Conservation (phyloP, 2,888 invertebrate species). For the Kuschelorhynchus macadamiae region DNA sequence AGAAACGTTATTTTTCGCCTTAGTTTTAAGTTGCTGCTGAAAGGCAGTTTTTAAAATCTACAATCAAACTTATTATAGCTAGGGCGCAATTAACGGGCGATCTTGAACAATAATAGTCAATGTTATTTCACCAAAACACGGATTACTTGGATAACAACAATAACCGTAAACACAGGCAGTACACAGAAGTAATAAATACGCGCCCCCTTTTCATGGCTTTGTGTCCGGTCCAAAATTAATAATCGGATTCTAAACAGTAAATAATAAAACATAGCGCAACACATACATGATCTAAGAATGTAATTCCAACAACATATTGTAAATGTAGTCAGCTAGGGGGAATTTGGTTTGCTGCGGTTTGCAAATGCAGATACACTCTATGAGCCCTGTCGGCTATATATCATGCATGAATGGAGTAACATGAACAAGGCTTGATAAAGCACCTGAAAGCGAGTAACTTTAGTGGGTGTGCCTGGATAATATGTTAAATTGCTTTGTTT, state of each 20-base stretch:
- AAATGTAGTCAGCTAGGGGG: conserved; percentile 30
- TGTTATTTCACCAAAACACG: too few species aligned
- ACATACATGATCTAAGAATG: conserved; percentile 34
- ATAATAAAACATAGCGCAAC: conserved; percentile 31
- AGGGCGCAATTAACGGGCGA: too few species aligned
- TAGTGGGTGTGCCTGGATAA: too few species aligned
- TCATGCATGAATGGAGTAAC: conserved; percentile 61
- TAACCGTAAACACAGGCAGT: too few species aligned
- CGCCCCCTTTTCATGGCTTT: conserved; percentile 20
- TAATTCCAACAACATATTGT: conserved; percentile 48
- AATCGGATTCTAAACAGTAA: conserved; percentile 28
- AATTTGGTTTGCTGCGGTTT: conserved; percentile 39
- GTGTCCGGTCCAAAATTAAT: conserved; percentile 40
- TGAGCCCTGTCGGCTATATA: conserved; percentile 56
- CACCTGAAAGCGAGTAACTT: conserved; percentile 57
- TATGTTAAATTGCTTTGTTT: too few species aligned
- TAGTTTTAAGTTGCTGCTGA: too few species aligned
- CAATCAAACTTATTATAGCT: too few species aligned
- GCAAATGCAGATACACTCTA: conserved; percentile 45
- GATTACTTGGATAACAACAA: too few species aligned
- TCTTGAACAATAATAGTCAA: too few species aligned
- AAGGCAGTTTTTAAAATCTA: too few species aligned
- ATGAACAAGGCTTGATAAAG: conserved; percentile 61
- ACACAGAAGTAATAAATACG: conserved; percentile 41
- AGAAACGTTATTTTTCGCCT: too few species aligned